A percentile compares a stretch with the other conserved stretches of the same genome.
phyloP scores from a whole-genome alignment of 1,140 invertebrate genomes.

The Hydropsyche tenuis region DNA sequence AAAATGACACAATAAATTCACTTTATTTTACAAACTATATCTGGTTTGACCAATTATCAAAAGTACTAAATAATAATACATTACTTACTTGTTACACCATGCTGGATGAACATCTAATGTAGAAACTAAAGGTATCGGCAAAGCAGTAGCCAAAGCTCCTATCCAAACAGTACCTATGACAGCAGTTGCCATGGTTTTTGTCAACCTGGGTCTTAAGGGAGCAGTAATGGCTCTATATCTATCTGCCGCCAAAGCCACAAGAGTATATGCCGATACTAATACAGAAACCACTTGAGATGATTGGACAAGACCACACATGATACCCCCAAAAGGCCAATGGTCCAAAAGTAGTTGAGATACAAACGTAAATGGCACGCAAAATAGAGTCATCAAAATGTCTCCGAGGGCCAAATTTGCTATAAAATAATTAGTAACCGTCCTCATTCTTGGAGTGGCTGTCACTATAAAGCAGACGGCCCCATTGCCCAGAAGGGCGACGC shows the following conservation, averaged over 20 bases:
- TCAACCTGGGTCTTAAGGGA: constrained; percentile 76
- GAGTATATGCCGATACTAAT: constrained; percentile 77
- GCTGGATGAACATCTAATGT: constrained; percentile 59
- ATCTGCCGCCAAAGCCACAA: constrained; percentile 81
- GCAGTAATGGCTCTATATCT: constrained; percentile 83
- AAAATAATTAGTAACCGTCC: constrained; percentile 81
- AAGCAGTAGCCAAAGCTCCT: constrained; percentile 74
- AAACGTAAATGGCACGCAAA: constrained; percentile 83
- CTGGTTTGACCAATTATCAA: no score
- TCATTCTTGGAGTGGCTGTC: constrained; percentile 71
- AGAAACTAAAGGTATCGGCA: constrained; percentile 75
- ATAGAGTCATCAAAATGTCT: constrained; percentile 77
- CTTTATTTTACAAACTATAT: no score
- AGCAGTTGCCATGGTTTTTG: constrained; percentile 64
- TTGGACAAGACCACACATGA: constrained; percentile 74
- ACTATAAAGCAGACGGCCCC: constrained; percentile 79
- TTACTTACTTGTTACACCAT: constrained; percentile 43
- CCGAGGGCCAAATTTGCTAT: constrained; percentile 80
- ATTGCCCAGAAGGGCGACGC: constrained; percentile 75
- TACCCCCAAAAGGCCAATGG: constrained; percentile 78
- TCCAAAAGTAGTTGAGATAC: constrained; percentile 68
- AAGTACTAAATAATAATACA: no score
- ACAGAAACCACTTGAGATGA: constrained; percentile 77
- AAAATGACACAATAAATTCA: no score
- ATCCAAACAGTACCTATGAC: constrained; percentile 75